Evolutionary conservation across 2,113 vertebrate genomes (phyloP).

Genomic region (Hippocampus comes): DNA sequence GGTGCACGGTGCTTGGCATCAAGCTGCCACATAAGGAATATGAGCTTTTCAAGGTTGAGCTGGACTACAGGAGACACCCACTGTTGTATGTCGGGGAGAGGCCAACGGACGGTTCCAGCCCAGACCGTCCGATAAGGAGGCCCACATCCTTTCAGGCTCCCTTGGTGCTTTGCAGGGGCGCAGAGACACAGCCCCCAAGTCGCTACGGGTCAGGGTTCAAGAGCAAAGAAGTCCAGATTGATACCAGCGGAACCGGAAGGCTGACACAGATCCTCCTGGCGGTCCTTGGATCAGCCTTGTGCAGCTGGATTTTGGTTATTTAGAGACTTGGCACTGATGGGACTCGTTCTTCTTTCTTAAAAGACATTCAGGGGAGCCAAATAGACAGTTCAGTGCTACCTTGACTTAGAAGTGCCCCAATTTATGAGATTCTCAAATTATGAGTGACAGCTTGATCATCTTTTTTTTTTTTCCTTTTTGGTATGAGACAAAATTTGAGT

Average conservation of each 20-base stretch:
- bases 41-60: conserved; percentile 83
- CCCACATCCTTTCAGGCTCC: conserved; percentile 87
- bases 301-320: conserved; percentile 42
- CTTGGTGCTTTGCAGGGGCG: conserved; percentile 75
- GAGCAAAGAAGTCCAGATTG: conserved; percentile 48
- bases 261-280: conserved; percentile 38
- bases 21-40: conserved; percentile 86
- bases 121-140: conserved; percentile 73
- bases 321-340: conserved; percentile 37
- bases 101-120: conserved; percentile 85
- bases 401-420: background rate
- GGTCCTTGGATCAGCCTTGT: conserved; percentile 48
- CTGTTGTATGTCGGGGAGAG: conserved; percentile 83
- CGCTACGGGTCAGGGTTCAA: conserved; percentile 22
- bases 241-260: conserved; percentile 40
- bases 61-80: conserved; percentile 67
- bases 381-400: background rate
- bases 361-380: conserved; percentile 35
- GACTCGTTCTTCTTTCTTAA: conserved; percentile 26
- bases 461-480: background rate
- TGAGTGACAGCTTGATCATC: background rate
- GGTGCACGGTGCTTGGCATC: conserved; percentile 82
- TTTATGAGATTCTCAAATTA: background rate
- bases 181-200: conserved; percentile 7
- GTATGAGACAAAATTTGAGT: background rate